phyloP scores from a whole-genome alignment of 1,140 invertebrate genomes.

The Battus philenor region DNA sequence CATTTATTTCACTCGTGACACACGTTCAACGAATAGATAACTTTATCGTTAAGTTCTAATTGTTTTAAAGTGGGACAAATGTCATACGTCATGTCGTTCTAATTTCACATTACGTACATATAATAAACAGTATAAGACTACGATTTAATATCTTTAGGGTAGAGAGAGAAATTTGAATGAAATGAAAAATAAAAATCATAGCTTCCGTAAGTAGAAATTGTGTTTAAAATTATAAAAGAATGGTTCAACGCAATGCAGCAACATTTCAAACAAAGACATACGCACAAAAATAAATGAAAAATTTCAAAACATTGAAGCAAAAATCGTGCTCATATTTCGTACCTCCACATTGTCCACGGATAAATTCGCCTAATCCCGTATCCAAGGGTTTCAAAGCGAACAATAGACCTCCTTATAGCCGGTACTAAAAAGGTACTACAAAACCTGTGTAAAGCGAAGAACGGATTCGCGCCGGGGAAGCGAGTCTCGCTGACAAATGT shows the following conservation, averaged over 20 bases:
- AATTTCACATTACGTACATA: constrained; percentile 1
- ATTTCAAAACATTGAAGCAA: too few species aligned
- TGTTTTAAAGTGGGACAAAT: constrained; percentile 5
- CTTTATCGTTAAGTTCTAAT: constrained; percentile 1
- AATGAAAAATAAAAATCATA: too few species aligned
- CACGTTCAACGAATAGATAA: neutral
- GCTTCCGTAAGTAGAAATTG: too few species aligned
- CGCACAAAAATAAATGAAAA: too few species aligned
- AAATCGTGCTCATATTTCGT: too few species aligned
- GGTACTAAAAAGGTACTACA: neutral
- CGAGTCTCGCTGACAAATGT: constrained; percentile 2
- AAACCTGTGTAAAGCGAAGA: constrained; percentile 5
- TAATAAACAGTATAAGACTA: too few species aligned
- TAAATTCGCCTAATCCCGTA: constrained; percentile 2
- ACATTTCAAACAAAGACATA: too few species aligned
- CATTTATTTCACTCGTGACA: constrained; percentile 4
- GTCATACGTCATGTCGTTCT: neutral
- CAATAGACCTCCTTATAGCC: constrained; percentile 1
- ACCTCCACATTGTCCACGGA: neutral
- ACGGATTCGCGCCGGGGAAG: neutral
- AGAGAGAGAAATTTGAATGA: too few species aligned
- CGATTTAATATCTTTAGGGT: too few species aligned
- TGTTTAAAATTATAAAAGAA: too few species aligned
- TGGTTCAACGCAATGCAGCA: too few species aligned
- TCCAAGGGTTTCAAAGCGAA: constrained; percentile 1